Evolutionary conservation across 1,140 invertebrate species (phyloP), one percentile per base, ranked within the genome.

Genomic region (Orussus abietinus): DNA sequence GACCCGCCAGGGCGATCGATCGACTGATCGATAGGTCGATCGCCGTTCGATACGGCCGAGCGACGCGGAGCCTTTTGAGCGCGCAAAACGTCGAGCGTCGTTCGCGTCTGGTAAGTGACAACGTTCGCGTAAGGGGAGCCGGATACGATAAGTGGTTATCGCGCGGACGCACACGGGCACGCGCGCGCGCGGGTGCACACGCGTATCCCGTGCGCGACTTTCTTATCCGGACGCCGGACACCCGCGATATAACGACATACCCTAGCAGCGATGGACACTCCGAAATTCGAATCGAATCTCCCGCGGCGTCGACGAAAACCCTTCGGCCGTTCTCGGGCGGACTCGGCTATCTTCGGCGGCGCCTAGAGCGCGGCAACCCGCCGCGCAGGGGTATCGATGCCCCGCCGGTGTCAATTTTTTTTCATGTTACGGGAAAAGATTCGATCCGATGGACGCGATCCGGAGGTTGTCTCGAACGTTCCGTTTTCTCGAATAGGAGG

Each of bases 101-200:
- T 12, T 28, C 10, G 2, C 25, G 10, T 60, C 50, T 47, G 35
- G 31, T 41, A 45, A 57, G 55, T 59, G 51, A 47, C 49, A 53
- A 52, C 45, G 47, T 57, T 47, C 15, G 47, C 39, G 57, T 49
- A 59, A 64, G 58, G 56, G 51, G 59, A 65, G 59, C 64, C 59
- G 65, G 64, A 68, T 68, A 65, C 49, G 66, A 69, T 69, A 69
- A 68, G 53, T 42, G 49, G 44, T 63, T 69, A 67, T 67, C 65
- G 54, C 51, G 42, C 33, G 25, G 9, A 19, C 35, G 50, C 34
- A 59, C 58, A 45, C 41, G 40, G 7, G 14, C 20, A 7, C 29
- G 18, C 34, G 15, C 10, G 20, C 21, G 38, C 19, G 22, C 19
- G 36, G 37, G 40, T 38, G 37, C 42, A 30, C 32, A 42, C 38